These are phyloP conservation scores for Pungitius pungitius DNA, from an alignment of 2,113 vertebrate genomes.

Conservation along the genomic window DNA sequence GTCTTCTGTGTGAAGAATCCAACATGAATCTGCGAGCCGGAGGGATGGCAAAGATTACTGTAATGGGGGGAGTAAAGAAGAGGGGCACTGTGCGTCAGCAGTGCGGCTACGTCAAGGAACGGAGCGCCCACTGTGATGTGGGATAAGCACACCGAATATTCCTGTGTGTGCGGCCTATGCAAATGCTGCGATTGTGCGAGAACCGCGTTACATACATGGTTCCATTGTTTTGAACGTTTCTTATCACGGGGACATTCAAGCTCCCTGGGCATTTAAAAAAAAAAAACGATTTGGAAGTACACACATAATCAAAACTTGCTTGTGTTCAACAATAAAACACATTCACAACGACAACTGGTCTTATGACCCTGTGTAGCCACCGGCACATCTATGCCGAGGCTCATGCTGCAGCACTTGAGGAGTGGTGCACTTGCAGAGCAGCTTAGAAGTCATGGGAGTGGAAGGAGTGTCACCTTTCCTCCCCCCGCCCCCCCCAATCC, in stretches of 20 bases:
- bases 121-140: conserved; percentile 7
- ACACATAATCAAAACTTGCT: conserved; percentile 50
- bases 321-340: conserved; percentile 64
- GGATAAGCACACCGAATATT: conserved; percentile 34
- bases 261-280: conserved; percentile 20
- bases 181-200: conserved; percentile 31
- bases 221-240: conserved; percentile 16
- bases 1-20: conserved; percentile 62
- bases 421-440: conserved; percentile 32
- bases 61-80: conserved; percentile 25
- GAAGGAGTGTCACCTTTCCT: conserved; percentile 56
- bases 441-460: conserved; percentile 57
- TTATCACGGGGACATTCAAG: conserved; percentile 28
- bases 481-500: neutral
- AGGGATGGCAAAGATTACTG: conserved; percentile 50
- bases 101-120: conserved; percentile 1
- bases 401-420: conserved; percentile 31
- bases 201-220: conserved; percentile 11
- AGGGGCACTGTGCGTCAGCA: conserved; percentile 33
- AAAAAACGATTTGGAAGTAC: conserved; percentile 27
- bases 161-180: conserved; percentile 15
- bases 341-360: conserved; percentile 63
- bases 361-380: conserved; percentile 59
- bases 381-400: conserved; percentile 28
- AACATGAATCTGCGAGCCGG: conserved; percentile 39